A percentile compares a stretch with the other conserved stretches of the same genome.
Evolutionary conservation across 2,888 invertebrate species (phyloP).

Genomic region (Parnassius smintheus): DNA sequence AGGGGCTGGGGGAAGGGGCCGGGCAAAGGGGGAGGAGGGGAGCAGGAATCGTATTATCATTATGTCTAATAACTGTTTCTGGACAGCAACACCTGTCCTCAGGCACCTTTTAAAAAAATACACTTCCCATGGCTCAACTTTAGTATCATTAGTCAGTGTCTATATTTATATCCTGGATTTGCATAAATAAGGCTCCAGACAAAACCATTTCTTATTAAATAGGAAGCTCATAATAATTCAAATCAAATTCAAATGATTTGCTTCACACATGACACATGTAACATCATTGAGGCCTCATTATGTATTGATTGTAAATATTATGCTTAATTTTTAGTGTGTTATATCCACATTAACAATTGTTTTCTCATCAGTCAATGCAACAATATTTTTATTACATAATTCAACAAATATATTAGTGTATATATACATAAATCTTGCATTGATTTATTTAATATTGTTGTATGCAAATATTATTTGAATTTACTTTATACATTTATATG

Average conservation of each 20-base stretch:
- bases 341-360: slow-evolving; percentile 9
- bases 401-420: too few species aligned
- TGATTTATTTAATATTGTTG: too few species aligned
- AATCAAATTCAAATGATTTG: slow-evolving; percentile 24
- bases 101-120: slow-evolving; percentile 14
- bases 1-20: slow-evolving; percentile 50
- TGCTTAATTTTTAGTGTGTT: not conserved
- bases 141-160: slow-evolving; percentile 1
- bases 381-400: too few species aligned
- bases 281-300: slow-evolving; percentile 43
- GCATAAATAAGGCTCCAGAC: slow-evolving; percentile 9
- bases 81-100: slow-evolving; percentile 23
- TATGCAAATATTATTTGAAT: too few species aligned
- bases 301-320: slow-evolving; percentile 28
- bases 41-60: slow-evolving; percentile 42
- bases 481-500: too few species aligned
- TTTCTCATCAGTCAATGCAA: not conserved
- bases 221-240: slow-evolving; percentile 27
- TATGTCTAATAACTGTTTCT: slow-evolving; percentile 23
- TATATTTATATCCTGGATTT: slow-evolving; percentile 6
- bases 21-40: slow-evolving; percentile 46
- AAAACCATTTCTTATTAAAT: slow-evolving; percentile 25
- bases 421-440: too few species aligned
- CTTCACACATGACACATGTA: slow-evolving; percentile 63
- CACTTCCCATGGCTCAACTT: slow-evolving; percentile 3